These are phyloP conservation scores for Plagodis pulveraria DNA, from an alignment of 2,888 invertebrate species.

Conservation along the genomic window DNA sequence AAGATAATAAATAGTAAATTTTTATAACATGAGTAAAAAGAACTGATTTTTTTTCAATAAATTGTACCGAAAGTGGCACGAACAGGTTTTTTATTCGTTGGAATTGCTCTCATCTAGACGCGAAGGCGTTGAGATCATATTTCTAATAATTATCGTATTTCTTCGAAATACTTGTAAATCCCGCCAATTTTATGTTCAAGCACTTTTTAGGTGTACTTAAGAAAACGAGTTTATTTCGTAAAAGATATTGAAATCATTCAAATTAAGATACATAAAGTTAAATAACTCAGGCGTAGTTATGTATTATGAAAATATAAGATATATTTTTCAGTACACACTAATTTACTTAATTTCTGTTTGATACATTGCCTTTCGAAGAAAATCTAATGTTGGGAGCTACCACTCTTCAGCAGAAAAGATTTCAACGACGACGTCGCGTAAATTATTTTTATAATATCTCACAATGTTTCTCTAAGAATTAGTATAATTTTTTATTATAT, in stretches of 20 bases:
- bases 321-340: too few species aligned
- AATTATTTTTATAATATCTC: too few species aligned
- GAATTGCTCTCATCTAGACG: constrained; percentile 7
- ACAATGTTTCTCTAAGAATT: too few species aligned
- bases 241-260: constrained; percentile 6
- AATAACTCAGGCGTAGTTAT: too few species aligned
- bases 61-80: constrained; percentile 7
- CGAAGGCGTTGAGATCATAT: constrained; percentile 6
- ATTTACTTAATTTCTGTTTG: too few species aligned
- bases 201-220: constrained; percentile 3
- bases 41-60: constrained; percentile 6
- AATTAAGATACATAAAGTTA: too few species aligned
- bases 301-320: too few species aligned
- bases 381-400: too few species aligned
- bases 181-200: constrained; percentile 8
- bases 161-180: constrained; percentile 10
- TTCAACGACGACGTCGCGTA: too few species aligned
- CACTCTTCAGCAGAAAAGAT: too few species aligned
- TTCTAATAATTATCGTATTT: constrained; percentile 21
- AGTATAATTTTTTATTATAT: too few species aligned
- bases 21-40: constrained; percentile 2
- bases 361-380: too few species aligned
- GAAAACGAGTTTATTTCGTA: not conserved
- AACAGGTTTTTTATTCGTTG: constrained; percentile 14
- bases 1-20: constrained; percentile 7